Base-by-base conservation (phyloP, 2,113 vertebrate genomes). In the Brachyistius frenatus region DNA sequence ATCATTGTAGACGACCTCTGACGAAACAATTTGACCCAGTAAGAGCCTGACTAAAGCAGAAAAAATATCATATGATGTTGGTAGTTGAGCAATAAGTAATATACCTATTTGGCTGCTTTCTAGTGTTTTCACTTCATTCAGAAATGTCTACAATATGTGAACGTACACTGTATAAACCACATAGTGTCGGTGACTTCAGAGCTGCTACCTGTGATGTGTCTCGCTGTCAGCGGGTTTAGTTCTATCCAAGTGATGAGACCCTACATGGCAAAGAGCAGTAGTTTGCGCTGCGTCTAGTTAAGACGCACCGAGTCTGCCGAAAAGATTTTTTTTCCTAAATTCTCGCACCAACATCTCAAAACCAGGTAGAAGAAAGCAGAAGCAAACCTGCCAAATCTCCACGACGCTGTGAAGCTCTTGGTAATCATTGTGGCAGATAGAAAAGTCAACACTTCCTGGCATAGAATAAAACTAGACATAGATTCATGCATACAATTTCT, bases 351-450 rank as follows among this genome's bases (percentile, higher is more conserved):
- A 68, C 39, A 56, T 80, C 68, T 85, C 76, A 85, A 57, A 78
- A 35, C 35, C 75, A 84, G 66, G 72, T 71, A 74, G 74, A 52
- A 32, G 73, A 77, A 56, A 60, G 55, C 68, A 60, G 74, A 46
- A 68, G 61, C 56, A 62, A 64, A 39, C 11, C 66, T 78, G 83
- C 23, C 23, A 23, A 23, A 23, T 77, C 89, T 76, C 35, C 56
- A 65, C 30, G 23, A 76, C 53, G 65, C 78, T 66, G 31, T 2
- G 54, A 35, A 73, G 81, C 83, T 67, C 62, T 73, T 46, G 41
- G 23, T 86, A 86, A 83, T 87, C 82, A 85, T 68, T 36, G 64
- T 85, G 84, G 88, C 86, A 89, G 77, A 85, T 81, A 73, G 74
- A 85, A 89, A 72, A 84, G 77, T 88, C 80, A 80, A 68, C 78